Evolutionary conservation across 2,797 vertebrate genomes (phyloP).

Genomic region (Acanthornis magna): DNA sequence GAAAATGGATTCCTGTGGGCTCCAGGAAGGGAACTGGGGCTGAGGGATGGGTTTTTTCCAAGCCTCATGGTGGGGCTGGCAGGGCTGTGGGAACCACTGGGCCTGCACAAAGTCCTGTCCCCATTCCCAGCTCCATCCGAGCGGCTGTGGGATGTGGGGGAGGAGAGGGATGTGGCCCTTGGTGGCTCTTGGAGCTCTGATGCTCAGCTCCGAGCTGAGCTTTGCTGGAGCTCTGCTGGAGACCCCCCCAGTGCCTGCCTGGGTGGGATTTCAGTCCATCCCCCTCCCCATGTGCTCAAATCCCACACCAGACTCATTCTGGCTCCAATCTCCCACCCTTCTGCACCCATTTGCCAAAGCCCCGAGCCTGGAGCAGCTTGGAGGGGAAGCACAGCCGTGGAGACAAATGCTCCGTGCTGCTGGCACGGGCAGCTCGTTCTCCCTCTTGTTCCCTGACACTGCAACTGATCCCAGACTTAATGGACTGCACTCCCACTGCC

Average conservation of each 20-base stretch:
- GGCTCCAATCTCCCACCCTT: not conserved
- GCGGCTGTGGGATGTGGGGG: not conserved
- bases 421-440: not conserved
- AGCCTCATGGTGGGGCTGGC: not conserved
- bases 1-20: not conserved
- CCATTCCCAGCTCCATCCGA: not conserved
- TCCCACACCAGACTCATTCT: not conserved
- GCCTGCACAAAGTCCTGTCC: fast-evolving
- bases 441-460: not conserved
- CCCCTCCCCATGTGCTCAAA: fast-evolving
- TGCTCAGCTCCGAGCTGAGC: fast-evolving
- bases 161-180: not conserved
- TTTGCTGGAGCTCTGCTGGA: not conserved
- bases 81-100: not conserved
- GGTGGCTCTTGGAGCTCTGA: not conserved
- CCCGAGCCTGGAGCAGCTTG: not conserved
- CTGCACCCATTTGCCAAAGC: not conserved
- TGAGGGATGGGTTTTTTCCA: not conserved
- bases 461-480: not conserved
- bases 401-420: not conserved
- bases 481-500: not conserved
- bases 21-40: fast-evolving
- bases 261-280: not conserved
- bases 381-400: not conserved
- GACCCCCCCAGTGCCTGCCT: not conserved